phyloP scores from a whole-genome alignment of 1,140 invertebrate species.

The Drosophila teissieri region DNA sequence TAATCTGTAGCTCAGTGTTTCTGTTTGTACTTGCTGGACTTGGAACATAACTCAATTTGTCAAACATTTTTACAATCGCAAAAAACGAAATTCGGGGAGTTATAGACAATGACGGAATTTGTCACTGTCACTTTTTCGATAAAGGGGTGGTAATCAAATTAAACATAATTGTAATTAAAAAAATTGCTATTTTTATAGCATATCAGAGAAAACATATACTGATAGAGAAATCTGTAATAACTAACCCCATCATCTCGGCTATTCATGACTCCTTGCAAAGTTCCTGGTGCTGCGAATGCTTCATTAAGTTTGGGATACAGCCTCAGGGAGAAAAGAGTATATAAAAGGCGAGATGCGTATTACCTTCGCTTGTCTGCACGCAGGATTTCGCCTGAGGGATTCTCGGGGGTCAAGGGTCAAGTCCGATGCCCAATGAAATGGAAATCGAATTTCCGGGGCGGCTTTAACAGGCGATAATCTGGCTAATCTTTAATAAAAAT shows the following conservation, averaged over 20 bases:
- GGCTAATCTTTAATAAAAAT: constrained; percentile 29
- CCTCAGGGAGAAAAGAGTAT: constrained; percentile 24
- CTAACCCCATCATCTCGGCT: not conserved
- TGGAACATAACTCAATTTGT: constrained; percentile 43
- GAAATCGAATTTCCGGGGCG: constrained; percentile 51
- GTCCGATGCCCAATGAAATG: constrained; percentile 27
- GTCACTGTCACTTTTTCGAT: constrained; percentile 1
- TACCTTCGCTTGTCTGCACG: constrained; percentile 70
- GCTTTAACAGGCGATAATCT: constrained; percentile 32
- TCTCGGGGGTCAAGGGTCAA: constrained; percentile 58
- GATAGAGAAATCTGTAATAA: not conserved
- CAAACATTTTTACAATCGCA: constrained; percentile 20
- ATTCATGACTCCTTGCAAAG: not conserved
- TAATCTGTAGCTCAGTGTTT: constrained; percentile 38
- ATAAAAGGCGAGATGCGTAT: constrained; percentile 45
- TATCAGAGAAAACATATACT: not conserved
- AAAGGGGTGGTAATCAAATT: not conserved
- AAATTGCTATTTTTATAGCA: not conserved
- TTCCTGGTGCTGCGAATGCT: constrained; percentile 30
- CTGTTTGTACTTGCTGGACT: constrained; percentile 9
- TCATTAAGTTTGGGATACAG: constrained; percentile 55
- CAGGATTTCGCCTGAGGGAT: constrained; percentile 29
- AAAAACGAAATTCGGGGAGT: not conserved
- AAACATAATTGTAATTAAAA: not conserved
- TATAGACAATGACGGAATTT: not conserved